Conservation (phyloP, 1,140 invertebrate genomes). For the Ostrea edulis region DNA sequence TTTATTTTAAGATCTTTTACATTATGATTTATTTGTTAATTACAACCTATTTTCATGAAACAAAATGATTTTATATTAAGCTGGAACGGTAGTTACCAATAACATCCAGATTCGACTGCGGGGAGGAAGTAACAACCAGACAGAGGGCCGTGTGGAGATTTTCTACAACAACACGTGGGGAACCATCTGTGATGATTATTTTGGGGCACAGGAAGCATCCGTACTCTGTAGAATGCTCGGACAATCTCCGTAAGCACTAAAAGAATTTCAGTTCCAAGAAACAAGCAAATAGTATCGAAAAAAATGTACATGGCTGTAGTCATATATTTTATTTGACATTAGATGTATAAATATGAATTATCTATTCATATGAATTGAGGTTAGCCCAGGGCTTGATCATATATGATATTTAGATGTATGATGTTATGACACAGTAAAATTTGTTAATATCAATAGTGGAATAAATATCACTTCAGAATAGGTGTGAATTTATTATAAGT, state of each 20-base stretch:
- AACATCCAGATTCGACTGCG: slow-evolving; percentile 50
- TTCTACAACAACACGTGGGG: slow-evolving; percentile 84
- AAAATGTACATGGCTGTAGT: neutral
- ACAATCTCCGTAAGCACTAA: slow-evolving; percentile 33
- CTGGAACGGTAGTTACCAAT: slow-evolving; percentile 6
- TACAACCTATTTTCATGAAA: neutral
- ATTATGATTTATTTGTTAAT: neutral
- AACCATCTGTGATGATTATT: slow-evolving; percentile 78
- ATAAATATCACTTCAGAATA: too few species aligned
- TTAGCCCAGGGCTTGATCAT: too few species aligned
- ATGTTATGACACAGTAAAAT: too few species aligned
- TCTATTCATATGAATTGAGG: too few species aligned
- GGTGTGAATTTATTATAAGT: too few species aligned
- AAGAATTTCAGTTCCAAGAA: too few species aligned
- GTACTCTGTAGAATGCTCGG: slow-evolving; percentile 67
- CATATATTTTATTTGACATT: too few species aligned
- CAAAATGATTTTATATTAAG: neutral
- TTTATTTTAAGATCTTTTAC: neutral
- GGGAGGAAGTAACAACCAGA: slow-evolving; percentile 82
- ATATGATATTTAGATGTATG: too few species aligned
- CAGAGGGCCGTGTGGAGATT: slow-evolving; percentile 89
- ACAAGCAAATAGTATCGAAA: neutral
- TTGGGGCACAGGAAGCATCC: slow-evolving; percentile 54
- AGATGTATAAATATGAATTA: neutral
- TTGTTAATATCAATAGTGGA: too few species aligned